These are phyloP conservation scores for Spodoptera litura DNA, from an alignment of 1,140 invertebrate species.

Conservation along the genomic window DNA sequence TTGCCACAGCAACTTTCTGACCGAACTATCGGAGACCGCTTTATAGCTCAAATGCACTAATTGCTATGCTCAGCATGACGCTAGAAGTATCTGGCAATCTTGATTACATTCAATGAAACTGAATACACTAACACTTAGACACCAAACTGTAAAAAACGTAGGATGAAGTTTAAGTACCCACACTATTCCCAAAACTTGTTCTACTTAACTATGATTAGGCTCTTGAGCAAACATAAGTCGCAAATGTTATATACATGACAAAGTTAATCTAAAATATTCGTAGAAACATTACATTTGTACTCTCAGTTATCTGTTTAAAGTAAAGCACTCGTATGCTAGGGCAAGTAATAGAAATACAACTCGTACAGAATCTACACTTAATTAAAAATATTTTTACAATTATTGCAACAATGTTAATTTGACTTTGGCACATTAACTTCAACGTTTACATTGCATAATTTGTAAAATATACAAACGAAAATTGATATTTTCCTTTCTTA, in stretches of 20 bases:
- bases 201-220: conserved; percentile 48
- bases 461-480: conserved; percentile 21
- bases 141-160: background rate
- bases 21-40: background rate
- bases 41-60: background rate
- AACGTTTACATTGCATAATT: conserved; percentile 42
- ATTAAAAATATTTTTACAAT: conserved; percentile 56
- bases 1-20: background rate
- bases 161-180: conserved; percentile 33
- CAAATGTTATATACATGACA: conserved; percentile 26
- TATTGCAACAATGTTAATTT: conserved; percentile 68
- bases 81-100: too few relatives aligned
- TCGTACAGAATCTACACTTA: conserved; percentile 50
- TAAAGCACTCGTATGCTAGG: conserved; percentile 19
- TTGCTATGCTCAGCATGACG: background rate
- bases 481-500: conserved; percentile 34
- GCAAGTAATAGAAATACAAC: conserved; percentile 47
- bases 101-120: background rate
- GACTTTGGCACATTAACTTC: conserved; percentile 73
- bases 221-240: conserved; percentile 53
- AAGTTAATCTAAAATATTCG: conserved; percentile 20
- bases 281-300: conserved; percentile 30
- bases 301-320: conserved; percentile 12
- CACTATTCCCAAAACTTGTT: conserved; percentile 12
- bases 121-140: background rate